A percentile compares a stretch with the other conserved stretches of the same genome.
Conservation (phyloP, 2,797 vertebrate species). For the Echiichthys vipera region DNA sequence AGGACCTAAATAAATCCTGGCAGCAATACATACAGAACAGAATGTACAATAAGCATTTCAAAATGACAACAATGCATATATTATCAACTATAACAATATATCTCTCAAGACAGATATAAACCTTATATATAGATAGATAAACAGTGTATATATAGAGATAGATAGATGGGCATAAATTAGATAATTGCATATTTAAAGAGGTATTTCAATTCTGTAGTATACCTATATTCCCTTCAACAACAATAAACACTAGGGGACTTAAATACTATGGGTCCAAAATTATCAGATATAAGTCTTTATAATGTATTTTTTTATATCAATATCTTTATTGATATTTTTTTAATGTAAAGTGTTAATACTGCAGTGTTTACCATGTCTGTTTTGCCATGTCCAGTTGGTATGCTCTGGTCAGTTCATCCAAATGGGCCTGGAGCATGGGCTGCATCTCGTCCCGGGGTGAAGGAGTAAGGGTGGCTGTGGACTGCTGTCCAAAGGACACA, state of each 20-base stretch:
- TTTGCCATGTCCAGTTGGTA: conserved; percentile 99
- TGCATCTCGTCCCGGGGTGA: conserved; percentile 98
- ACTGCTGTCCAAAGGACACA: conserved; percentile 97
- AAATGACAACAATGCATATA: conserved; percentile 40
- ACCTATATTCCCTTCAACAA: no score
- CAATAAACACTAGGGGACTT: background rate
- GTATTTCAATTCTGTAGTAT: background rate
- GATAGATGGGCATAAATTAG: background rate
- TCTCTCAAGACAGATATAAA: background rate
- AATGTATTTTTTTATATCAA: no score
- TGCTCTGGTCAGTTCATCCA: conserved; percentile 95
- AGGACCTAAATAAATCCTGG: conserved; percentile 50
- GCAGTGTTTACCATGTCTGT: conserved; percentile 90
- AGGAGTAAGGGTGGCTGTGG: conserved; percentile 96
- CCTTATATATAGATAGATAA: background rate
- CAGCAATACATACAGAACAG: conserved; percentile 32
- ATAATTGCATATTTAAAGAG: no score
- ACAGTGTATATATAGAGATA: background rate
- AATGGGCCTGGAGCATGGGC: conserved; percentile 97
- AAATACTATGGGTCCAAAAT: background rate
- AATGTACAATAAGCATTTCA: conserved; percentile 44
- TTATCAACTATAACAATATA: background rate
- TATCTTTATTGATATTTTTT: no score
- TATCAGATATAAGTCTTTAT: no score
- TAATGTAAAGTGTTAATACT: background rate